Evolutionary conservation across 2,113 vertebrate genomes (phyloP).

Genomic region (Rhagologus leucostigma): DNA sequence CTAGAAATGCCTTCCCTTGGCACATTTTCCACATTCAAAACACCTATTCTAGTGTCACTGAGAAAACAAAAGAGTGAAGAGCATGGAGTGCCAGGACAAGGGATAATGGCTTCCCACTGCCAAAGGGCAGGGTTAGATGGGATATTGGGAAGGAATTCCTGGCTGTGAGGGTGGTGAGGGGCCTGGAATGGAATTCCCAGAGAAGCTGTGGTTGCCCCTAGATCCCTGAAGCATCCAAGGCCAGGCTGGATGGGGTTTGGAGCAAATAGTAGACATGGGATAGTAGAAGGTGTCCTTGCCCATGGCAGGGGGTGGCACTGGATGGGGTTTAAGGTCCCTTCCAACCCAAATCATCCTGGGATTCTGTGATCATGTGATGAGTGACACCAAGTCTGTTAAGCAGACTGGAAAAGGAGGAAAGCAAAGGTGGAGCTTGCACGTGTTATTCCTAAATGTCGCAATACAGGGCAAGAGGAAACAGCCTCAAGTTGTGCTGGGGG

Average conservation of each 20-base stretch:
- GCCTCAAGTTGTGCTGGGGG: background rate
- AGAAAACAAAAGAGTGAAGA: background rate
- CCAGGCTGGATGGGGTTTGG: rapidly evolving
- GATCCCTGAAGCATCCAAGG: background rate
- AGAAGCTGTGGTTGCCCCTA: background rate
- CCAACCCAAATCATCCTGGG: background rate
- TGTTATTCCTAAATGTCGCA: background rate
- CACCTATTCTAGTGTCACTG: background rate
- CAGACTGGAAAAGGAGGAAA: background rate
- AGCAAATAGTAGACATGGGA: background rate
- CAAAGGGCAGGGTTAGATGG: background rate
- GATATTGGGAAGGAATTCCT: background rate
- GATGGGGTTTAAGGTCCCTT: background rate
- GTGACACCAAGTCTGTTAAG: background rate
- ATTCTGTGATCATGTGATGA: background rate
- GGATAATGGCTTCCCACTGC: background rate
- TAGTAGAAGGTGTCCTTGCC: background rate
- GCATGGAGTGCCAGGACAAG: background rate
- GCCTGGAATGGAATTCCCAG: background rate
- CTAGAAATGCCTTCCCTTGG: background rate
- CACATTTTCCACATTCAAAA: background rate
- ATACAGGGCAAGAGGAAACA: background rate
- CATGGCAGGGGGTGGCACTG: background rate
- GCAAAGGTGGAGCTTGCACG: background rate
- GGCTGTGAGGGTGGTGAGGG: background rate